These are phyloP conservation scores for Sebastolobus alascanus DNA, from an alignment of 2,797 vertebrate species.

Conservation along the genomic window DNA sequence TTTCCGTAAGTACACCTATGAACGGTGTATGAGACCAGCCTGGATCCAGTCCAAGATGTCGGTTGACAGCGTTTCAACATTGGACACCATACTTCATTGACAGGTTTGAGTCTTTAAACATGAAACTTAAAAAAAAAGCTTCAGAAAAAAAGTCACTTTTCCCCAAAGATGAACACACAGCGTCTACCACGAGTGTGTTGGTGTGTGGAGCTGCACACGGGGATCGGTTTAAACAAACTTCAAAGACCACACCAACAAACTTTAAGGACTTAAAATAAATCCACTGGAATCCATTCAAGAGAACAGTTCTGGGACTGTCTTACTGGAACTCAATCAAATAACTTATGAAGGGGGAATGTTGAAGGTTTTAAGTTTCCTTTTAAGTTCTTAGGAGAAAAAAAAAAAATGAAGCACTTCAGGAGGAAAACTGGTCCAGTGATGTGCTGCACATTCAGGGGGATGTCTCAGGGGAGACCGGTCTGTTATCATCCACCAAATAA, in stretches of 20 bases:
- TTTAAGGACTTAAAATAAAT: conserved; percentile 47
- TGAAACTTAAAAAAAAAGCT: neutral
- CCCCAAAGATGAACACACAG: neutral
- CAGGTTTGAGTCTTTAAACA: conserved; percentile 8
- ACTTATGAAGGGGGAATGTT: conserved; percentile 11
- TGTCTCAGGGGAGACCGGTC: neutral
- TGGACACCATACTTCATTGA: neutral
- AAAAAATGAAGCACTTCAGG: neutral
- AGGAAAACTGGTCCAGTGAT: neutral
- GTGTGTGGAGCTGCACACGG: conserved; percentile 6
- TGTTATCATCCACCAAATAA: neutral
- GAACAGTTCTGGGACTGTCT: conserved; percentile 22
- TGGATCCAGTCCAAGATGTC: neutral
- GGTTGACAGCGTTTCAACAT: neutral
- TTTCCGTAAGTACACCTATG: too few species aligned
- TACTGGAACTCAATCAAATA: conserved; percentile 46
- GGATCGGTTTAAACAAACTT: conserved; percentile 44
- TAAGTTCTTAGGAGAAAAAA: neutral
- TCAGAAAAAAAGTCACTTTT: neutral
- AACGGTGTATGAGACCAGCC: too few species aligned
- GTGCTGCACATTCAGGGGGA: neutral
- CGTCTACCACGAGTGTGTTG: conserved; percentile 26
- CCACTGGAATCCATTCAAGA: conserved; percentile 50
- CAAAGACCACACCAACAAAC: conserved; percentile 52
- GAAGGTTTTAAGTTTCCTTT: conserved; percentile 36